phyloP scores from a whole-genome alignment of 2,113 vertebrate genomes.

The sheep (Ovis aries) region ARS-UI_Ramb_v3.0 NC_056063.1:66353501-66354000 shows the following conservation, averaged over 20 bases:
- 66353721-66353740: constrained; percentile 1
- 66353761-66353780: neutral
- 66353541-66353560: neutral
- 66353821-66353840: neutral
- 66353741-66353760: neutral
- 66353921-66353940: constrained; percentile 5
- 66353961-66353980: constrained; percentile 33
- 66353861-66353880: constrained; percentile 5
- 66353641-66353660: neutral
- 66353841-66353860: neutral
- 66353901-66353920: neutral
- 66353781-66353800: neutral
- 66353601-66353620: neutral
- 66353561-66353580: neutral
- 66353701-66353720: neutral
- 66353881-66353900: neutral
- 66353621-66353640: neutral
- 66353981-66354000: constrained; percentile 59
- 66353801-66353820: neutral
- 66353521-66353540: neutral
- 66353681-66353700: neutral
- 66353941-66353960: neutral
- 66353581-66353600: neutral
- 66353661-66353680: neutral
- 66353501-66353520: neutral